Conservation (phyloP, 1,140 invertebrate genomes). For the Lamellibrachia luymesi region DNA sequence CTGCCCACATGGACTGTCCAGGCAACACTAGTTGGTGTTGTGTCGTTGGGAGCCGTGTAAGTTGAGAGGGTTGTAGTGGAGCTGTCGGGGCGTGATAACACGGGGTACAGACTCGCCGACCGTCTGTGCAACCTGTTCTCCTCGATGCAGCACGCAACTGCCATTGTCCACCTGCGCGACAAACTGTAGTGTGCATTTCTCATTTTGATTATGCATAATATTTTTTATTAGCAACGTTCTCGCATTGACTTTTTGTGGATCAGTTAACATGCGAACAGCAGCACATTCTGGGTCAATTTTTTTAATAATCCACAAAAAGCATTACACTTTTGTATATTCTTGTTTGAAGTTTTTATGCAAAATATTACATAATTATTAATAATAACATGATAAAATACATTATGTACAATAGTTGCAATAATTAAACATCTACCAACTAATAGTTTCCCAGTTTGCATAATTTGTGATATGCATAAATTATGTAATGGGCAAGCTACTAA, state of each 20-base stretch:
- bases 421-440: not conserved
- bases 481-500: not conserved
- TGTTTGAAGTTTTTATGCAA: not conserved
- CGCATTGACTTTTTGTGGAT: not conserved
- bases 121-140: not conserved
- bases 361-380: no score
- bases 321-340: not conserved
- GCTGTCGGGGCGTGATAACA: not conserved
- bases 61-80: not conserved
- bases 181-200: not conserved
- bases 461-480: not conserved
- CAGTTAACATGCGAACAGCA: not conserved
- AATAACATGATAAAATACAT: not conserved
- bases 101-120: not conserved
- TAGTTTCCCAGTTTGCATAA: not conserved
- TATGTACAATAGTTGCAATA: not conserved
- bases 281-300: not conserved
- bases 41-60: not conserved
- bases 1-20: not conserved
- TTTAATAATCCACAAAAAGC: not conserved
- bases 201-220: not conserved
- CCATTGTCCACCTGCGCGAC: not conserved
- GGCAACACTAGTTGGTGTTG: not conserved
- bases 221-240: not conserved
- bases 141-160: not conserved